phyloP scores from a whole-genome alignment of 2,113 vertebrate genomes.

The Trichomycterus rosablanca region DNA sequence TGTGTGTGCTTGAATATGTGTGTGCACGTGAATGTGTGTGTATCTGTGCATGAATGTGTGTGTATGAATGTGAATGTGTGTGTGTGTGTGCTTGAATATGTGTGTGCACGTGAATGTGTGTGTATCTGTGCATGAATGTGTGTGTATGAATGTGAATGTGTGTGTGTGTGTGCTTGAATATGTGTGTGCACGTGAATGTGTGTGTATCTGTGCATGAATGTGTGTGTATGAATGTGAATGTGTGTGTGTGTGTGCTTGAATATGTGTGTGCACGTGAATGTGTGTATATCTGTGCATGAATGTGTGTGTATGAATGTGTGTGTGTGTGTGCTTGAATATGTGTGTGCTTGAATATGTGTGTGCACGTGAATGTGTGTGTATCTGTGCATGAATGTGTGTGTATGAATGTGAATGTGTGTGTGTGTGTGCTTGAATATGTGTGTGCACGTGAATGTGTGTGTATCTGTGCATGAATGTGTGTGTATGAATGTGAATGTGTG shows the following conservation, averaged over 20 bases:
- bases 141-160: neutral
- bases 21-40: slow-evolving; percentile 13
- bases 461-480: neutral
- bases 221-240: neutral
- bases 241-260: neutral
- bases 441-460: neutral
- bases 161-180: neutral
- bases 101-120: slow-evolving; percentile 11
- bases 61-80: neutral
- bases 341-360: slow-evolving; percentile 8
- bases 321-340: neutral
- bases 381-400: neutral
- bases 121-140: no score
- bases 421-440: slow-evolving; percentile 11
- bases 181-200: slow-evolving; percentile 10
- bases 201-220: no score
- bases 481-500: slow-evolving; percentile 20
- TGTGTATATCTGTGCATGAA: no score
- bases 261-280: slow-evolving; percentile 11
- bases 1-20: neutral
- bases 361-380: neutral
- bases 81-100: neutral
- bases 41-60: no score
- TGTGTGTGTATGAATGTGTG: neutral
- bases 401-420: slow-evolving; percentile 2